Conservation (phyloP, 2,797 vertebrate genomes). For the Scolopax rusticola region DNA sequence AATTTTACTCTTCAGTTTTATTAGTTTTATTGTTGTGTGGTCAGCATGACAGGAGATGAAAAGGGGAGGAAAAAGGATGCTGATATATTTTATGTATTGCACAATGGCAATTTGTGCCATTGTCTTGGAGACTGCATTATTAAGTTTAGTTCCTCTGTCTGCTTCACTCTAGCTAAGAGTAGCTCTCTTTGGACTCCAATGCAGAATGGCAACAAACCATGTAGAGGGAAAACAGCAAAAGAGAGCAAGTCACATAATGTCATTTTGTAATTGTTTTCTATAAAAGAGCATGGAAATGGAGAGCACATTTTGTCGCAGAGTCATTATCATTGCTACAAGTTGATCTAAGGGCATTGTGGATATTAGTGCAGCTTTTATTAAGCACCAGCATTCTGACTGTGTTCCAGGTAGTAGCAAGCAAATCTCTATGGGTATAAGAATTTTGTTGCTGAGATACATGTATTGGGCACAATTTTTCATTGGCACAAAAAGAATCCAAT, state of each 20-base stretch:
- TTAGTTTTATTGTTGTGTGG: not conserved
- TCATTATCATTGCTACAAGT: not conserved
- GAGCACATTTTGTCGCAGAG: not conserved
- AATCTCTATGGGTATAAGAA: slow-evolving; percentile 50
- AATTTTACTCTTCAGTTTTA: not conserved
- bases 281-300: not conserved
- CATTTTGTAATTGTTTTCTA: not conserved
- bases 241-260: not conserved
- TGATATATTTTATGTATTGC: not conserved
- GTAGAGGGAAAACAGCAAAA: not conserved
- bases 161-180: not conserved
- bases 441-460: slow-evolving; percentile 65
- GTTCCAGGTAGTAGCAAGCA: slow-evolving; percentile 24
- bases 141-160: not conserved
- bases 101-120: not conserved
- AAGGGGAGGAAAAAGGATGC: not conserved
- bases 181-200: not conserved
- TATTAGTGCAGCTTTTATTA: slow-evolving; percentile 36
- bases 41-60: not conserved
- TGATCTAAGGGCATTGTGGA: not conserved
- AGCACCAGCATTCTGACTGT: not conserved
- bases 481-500: slow-evolving; percentile 80
- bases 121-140: not conserved
- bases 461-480: slow-evolving; percentile 71
- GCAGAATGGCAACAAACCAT: not conserved